These are phyloP conservation scores for Sylvia atricapilla DNA, from an alignment of 2,113 vertebrate species.

Conservation along the genomic window DNA sequence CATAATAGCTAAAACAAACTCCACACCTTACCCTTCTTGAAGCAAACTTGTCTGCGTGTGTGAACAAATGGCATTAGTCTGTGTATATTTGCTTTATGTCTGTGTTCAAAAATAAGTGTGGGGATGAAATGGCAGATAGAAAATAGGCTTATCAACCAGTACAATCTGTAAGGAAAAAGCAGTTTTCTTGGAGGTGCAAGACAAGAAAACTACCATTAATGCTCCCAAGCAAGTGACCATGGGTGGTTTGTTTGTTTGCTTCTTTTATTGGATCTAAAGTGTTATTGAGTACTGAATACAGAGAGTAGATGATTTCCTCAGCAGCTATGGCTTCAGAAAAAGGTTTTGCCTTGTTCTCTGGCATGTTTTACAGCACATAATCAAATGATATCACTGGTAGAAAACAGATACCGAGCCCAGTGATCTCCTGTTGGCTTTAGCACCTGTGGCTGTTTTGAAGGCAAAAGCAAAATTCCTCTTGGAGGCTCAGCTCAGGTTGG, in stretches of 20 bases:
- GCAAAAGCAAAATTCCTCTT: not conserved
- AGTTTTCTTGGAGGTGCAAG: not conserved
- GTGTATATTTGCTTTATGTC: not conserved
- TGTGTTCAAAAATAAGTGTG: not conserved
- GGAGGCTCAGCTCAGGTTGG: not conserved
- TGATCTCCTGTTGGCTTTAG: not conserved
- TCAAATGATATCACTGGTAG: not conserved
- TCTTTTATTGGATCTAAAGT: not conserved
- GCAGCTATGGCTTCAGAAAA: not conserved
- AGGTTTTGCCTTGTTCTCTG: slow-evolving; percentile 6
- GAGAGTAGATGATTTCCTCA: slow-evolving; percentile 12
- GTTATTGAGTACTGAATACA: not conserved
- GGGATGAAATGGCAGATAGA: not conserved
- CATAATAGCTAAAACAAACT: not conserved
- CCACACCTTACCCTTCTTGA: not conserved
- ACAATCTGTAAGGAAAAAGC: not conserved
- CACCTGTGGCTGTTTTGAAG: not conserved
- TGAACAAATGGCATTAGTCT: not conserved
- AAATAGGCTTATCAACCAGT: not conserved
- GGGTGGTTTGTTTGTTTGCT: not conserved
- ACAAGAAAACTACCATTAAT: not conserved
- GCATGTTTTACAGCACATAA: not conserved
- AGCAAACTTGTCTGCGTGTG: not conserved
- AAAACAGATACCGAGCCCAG: not conserved
- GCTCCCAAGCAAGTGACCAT: not conserved